Base-by-base conservation (phyloP, 1,140 invertebrate genomes). In the Meloidogyne hapla region DNA sequence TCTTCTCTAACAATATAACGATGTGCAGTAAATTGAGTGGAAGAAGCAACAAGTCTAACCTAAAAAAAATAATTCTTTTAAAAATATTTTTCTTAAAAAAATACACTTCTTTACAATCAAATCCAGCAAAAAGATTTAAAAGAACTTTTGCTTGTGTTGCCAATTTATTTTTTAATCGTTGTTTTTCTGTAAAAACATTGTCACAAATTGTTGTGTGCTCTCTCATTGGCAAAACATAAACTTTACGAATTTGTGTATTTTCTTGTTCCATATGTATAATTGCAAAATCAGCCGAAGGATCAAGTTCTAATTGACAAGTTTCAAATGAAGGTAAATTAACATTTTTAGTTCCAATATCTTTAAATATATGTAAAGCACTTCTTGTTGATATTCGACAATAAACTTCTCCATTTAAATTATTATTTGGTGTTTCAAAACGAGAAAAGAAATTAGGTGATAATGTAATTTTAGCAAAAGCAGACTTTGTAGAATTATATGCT, bases 71-170 rank as follows among this genome's bases (percentile, higher is more conserved):
- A 3, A 74, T 75, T 38, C 25, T 40, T 21, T 38, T 10, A 1
- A 74, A 42, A 28, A 21, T 26, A 12, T 28, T 56, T 33, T 75
- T 1, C 12, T 56, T n/a, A 33, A 33, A n/a, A 56, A 9, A n/a
- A 21, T n/a, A n/a, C n/a, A 75, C 74, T 25, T 75, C 74, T 40
- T 25, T 25, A 21, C 65, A 75, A 48, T 75, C 74, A 13, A 75
- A 45, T 28, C 48, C 26, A 0, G 12, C 45, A 26, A 75, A 42
- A 21, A 75, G 42, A 48, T 28, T 56, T 15, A 38, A 15, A 9
- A 75, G 8, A 25, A 69, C n/a, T 48, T 74, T 67, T n/a, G 74
- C 62, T 15, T 67, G 74, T 9, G 48, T 69, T 65, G 74, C 64
- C 65, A 75, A 26, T 69, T 48, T 33, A 42, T 75, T 75, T 28